phyloP scores from a whole-genome alignment of 1,140 invertebrate species.

The Lucilia sericata region DNA sequence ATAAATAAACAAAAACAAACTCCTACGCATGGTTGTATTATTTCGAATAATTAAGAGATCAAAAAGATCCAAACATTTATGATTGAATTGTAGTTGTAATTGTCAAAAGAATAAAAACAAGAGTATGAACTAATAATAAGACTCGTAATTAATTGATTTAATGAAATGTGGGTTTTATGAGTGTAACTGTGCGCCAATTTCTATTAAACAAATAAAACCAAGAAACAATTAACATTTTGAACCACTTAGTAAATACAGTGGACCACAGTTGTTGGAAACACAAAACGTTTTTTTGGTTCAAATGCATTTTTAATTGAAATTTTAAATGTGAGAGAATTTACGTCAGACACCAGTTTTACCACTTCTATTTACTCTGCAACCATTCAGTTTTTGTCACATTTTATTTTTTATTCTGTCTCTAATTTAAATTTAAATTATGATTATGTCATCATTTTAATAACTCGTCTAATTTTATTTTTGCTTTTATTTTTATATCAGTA shows the following conservation, averaged over 20 bases:
- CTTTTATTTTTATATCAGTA: background rate
- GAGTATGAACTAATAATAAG: constrained; percentile 29
- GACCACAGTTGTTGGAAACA: too few relatives aligned
- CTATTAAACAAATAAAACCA: background rate
- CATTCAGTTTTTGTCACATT: too few relatives aligned
- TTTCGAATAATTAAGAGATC: background rate
- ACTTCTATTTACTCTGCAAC: too few relatives aligned
- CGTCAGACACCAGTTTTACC: background rate
- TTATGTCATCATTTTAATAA: constrained; percentile 17
- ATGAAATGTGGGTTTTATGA: constrained; percentile 30
- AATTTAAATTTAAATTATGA: constrained; percentile 8
- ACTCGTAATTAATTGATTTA: constrained; percentile 30
- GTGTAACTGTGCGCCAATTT: background rate
- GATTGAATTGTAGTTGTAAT: background rate
- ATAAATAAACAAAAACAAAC: background rate
- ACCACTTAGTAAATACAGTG: too few relatives aligned
- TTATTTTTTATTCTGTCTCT: background rate
- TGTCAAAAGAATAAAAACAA: background rate
- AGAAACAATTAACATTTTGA: too few relatives aligned
- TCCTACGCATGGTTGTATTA: background rate
- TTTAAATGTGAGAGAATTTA: background rate
- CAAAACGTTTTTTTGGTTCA: too few relatives aligned
- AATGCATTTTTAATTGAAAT: background rate
- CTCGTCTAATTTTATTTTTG: background rate
- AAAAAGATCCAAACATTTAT: background rate